Evolutionary conservation across 1,140 invertebrate genomes (phyloP).

Genomic region (Mactra quadrangularis): DNA sequence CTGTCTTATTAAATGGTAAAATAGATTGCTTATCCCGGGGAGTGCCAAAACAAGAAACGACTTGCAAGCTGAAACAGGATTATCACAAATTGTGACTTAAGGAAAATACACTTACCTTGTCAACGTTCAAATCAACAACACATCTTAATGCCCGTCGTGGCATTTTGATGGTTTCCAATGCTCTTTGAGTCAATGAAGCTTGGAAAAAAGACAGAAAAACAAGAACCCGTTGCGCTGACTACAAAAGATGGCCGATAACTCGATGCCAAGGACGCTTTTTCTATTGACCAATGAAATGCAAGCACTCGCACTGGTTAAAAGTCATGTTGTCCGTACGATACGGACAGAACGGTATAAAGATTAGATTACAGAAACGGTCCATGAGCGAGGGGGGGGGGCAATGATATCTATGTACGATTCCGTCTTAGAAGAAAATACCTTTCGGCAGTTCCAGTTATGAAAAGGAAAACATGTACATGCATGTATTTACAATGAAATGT

Average conservation of each 20-base stretch:
- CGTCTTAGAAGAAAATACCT: too few species aligned
- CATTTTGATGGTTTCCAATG: conserved; percentile 60
- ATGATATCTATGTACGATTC: too few species aligned
- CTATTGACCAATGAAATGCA: too few species aligned
- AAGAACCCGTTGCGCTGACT: conserved; percentile 44
- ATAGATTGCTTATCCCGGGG: conserved; percentile 1
- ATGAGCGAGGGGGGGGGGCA: too few species aligned
- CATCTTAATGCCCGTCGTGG: conserved; percentile 78
- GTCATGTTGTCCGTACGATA: background rate
- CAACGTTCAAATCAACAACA: conserved; percentile 77
- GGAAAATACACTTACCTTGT: conserved; percentile 72
- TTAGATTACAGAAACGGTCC: too few species aligned
- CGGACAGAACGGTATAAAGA: too few species aligned
- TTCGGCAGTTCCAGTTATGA: too few species aligned
- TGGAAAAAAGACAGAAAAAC: conserved; percentile 17
- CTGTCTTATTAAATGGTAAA: background rate
- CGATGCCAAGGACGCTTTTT: conserved; percentile 54
- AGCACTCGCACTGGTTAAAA: conserved; percentile 10
- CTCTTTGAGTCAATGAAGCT: background rate
- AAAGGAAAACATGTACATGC: too few species aligned
- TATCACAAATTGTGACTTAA: conserved; percentile 3
- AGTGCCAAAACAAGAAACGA: conserved; percentile 34
- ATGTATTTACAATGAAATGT: too few species aligned
- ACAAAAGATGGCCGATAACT: too few species aligned
- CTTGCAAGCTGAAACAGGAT: conserved; percentile 5